Evolutionary conservation across 2,888 invertebrate species (phyloP).

Genomic region (Heterodera filipjevi): DNA sequence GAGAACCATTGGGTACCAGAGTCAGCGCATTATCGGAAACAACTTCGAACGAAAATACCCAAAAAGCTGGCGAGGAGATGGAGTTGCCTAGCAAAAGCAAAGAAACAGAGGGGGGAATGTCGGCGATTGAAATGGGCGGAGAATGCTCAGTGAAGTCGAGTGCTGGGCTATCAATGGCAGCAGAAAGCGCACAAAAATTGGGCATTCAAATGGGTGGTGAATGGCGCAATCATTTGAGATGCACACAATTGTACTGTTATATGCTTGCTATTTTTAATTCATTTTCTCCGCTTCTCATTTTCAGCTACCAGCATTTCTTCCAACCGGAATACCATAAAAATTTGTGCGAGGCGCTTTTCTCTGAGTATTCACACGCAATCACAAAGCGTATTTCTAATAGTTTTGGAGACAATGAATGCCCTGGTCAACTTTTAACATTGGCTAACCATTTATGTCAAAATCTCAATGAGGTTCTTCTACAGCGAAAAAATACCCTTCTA

Average conservation of each 20-base stretch:
- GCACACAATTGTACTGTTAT: neutral
- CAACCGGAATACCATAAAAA: conserved; percentile 18
- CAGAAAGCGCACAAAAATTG: neutral
- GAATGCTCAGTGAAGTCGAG: neutral
- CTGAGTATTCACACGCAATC: neutral
- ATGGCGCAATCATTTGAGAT: neutral
- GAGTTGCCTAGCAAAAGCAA: neutral
- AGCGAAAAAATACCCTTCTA: too few species aligned
- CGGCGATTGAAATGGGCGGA: neutral
- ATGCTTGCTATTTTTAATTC: neutral
- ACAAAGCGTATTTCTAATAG: neutral
- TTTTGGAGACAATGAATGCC: conserved; percentile 18
- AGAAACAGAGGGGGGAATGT: neutral
- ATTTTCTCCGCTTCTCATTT: neutral
- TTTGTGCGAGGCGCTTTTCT: conserved; percentile 3
- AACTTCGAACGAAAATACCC: neutral
- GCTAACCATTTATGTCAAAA: conserved; percentile 15
- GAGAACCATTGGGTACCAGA: neutral
- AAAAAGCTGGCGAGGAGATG: neutral
- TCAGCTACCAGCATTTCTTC: conserved; percentile 21
- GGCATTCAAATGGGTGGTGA: neutral
- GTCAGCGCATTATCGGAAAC: neutral
- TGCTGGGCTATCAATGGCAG: neutral
- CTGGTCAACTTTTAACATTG: conserved; percentile 17
- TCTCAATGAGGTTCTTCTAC: neutral